Conservation (phyloP, 2,888 invertebrate genomes). For the Parnassius orleans region DNA sequence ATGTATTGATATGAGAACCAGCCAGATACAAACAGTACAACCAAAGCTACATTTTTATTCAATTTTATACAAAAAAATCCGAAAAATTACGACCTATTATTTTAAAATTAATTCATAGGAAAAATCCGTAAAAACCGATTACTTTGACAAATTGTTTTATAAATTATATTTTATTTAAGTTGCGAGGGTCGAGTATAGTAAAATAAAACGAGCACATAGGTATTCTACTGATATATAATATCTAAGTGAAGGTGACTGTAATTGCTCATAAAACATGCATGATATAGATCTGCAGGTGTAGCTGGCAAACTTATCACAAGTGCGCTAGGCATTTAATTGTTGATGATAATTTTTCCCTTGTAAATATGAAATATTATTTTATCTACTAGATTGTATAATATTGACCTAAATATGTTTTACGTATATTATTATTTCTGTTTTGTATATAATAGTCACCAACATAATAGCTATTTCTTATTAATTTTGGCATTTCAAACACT, state of each 20-base stretch:
- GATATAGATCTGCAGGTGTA: constrained; percentile 21
- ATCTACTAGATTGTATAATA: constrained; percentile 12
- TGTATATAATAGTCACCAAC: no score
- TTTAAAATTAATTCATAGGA: no score
- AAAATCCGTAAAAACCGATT: no score
- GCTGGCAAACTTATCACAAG: constrained; percentile 5
- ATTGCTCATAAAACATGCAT: constrained; percentile 59
- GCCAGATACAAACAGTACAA: no score
- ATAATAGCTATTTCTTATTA: no score
- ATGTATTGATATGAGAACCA: no score
- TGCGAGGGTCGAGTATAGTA: background rate
- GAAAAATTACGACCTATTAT: no score
- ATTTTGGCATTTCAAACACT: no score
- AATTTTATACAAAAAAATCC: no score
- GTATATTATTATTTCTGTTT: no score
- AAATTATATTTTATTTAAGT: background rate
- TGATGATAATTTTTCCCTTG: constrained; percentile 17
- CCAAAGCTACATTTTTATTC: no score
- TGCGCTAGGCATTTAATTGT: constrained; percentile 7
- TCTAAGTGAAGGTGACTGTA: constrained; percentile 48
- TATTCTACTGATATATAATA: constrained; percentile 46
- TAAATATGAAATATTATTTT: constrained; percentile 16
- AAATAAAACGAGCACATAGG: constrained; percentile 16
- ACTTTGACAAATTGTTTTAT: no score
- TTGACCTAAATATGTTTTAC: constrained; percentile 12